These are phyloP conservation scores for Syndactyla subalaris DNA, from an alignment of 2,797 vertebrate species.

Conservation along the genomic window DNA sequence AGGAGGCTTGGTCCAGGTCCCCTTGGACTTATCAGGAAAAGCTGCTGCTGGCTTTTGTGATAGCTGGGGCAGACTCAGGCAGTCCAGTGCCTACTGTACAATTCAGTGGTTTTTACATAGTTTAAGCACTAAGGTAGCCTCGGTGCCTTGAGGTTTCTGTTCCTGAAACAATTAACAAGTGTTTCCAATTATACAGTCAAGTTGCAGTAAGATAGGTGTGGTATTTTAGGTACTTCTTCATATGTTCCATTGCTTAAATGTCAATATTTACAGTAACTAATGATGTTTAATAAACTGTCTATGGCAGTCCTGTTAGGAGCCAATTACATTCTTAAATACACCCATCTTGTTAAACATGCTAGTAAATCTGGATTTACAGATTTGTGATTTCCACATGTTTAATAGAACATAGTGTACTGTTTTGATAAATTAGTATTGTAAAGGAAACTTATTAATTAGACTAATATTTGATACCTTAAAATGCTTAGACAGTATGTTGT, in stretches of 20 bases:
- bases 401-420: neutral
- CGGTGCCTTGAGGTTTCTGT: neutral
- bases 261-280: slow-evolving; percentile 23
- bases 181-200: neutral
- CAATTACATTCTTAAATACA: neutral
- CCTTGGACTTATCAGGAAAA: neutral
- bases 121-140: neutral
- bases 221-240: neutral
- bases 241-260: slow-evolving; percentile 28
- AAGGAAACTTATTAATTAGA: neutral
- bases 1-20: neutral
- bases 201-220: neutral
- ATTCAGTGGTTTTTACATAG: neutral
- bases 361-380: neutral
- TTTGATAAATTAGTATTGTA: neutral
- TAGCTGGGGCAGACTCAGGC: neutral
- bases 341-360: neutral
- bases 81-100: neutral
- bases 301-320: neutral
- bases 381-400: neutral
- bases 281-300: neutral
- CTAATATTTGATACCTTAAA: neutral
- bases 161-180: neutral
- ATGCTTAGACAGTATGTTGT: neutral
- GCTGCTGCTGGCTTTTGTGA: neutral